Conservation (phyloP, 64 coral and sea anemone species). For the Stichodactyla mertensii region DNA sequence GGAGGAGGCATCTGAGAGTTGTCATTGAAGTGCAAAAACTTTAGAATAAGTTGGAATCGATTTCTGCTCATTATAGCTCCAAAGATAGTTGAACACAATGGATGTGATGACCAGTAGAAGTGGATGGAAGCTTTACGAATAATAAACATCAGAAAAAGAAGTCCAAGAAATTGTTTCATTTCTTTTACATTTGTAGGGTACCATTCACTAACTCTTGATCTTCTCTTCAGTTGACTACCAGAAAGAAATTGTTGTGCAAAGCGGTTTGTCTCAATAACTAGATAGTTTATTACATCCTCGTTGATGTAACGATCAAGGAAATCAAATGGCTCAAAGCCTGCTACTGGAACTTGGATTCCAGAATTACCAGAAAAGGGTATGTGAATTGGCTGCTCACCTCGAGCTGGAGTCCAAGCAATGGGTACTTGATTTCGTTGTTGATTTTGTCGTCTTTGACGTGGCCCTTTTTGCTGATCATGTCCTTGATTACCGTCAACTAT, state of each 20-base stretch:
- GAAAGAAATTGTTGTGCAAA: neutral
- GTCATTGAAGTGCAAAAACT: conserved; percentile 43
- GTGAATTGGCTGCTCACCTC: neutral
- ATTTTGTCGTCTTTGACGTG: conserved; percentile 20
- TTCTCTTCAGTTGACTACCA: conserved; percentile 1
- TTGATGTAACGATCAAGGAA: neutral
- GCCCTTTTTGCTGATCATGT: conserved; percentile 3
- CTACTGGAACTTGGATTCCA: conserved; percentile 6
- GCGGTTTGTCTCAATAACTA: neutral
- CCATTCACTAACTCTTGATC: neutral
- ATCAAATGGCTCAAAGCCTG: conserved; percentile 14
- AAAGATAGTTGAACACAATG: conserved; percentile 9
- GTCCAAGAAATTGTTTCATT: conserved; percentile 28
- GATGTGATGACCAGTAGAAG: conserved; percentile 31
- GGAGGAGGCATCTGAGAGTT: neutral
- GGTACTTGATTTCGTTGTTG: conserved; percentile 22
- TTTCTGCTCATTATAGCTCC: conserved; percentile 23
- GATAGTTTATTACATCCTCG: neutral
- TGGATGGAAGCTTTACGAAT: conserved; percentile 4
- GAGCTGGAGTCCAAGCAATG: conserved; percentile 9
- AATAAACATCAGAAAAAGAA: conserved; percentile 35
- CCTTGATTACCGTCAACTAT: conserved; percentile 4
- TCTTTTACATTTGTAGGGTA: conserved; percentile 15
- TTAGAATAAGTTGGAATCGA: conserved; percentile 3
- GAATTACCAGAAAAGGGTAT: conserved; percentile 10